Percentiles rank a stretch among this genome's conserved stretches.
These are phyloP conservation scores for Syrphus vitripennis DNA, from an alignment of 2,888 invertebrate species.

Conservation along the genomic window DNA sequence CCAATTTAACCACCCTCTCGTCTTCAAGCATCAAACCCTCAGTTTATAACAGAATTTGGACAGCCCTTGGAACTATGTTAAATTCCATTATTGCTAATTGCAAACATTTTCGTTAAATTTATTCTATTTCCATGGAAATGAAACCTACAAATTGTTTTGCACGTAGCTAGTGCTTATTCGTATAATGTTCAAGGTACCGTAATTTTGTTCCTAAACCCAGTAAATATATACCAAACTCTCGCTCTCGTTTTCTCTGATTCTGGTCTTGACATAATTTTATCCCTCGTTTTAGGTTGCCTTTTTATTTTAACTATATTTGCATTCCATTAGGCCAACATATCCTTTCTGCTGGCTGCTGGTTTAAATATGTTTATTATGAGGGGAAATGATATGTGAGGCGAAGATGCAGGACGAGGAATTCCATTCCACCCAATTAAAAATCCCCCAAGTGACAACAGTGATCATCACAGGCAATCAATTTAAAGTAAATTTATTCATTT, in stretches of 20 bases:
- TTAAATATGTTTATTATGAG: neutral
- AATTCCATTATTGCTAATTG: conserved; percentile 69
- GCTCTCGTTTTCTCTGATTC: neutral
- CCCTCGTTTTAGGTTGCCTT: conserved; percentile 23
- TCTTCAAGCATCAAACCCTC: neutral
- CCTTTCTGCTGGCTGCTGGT: conserved; percentile 4
- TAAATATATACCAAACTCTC: neutral
- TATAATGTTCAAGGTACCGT: no score
- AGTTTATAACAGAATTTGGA: conserved; percentile 32
- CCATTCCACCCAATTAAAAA: conserved; percentile 37
- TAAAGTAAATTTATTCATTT: conserved; percentile 50
- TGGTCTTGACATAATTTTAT: conserved; percentile 18
- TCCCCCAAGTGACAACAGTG: conserved; percentile 40
- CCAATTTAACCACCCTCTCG: neutral
- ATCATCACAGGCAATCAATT: conserved; percentile 50
- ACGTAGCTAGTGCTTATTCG: neutral
- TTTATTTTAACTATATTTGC: conserved; percentile 65
- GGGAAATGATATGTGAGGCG: neutral
- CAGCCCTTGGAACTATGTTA: conserved; percentile 59
- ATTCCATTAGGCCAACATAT: conserved; percentile 60
- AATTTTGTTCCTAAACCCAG: no score
- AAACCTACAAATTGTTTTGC: conserved; percentile 21
- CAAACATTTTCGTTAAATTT: conserved; percentile 63
- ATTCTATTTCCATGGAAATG: conserved; percentile 53
- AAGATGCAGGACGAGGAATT: neutral